A percentile compares a stretch with the other conserved stretches of the same genome.
phyloP scores from a whole-genome alignment of 2,888 invertebrate genomes.

The Hyppa rectilinea region DNA sequence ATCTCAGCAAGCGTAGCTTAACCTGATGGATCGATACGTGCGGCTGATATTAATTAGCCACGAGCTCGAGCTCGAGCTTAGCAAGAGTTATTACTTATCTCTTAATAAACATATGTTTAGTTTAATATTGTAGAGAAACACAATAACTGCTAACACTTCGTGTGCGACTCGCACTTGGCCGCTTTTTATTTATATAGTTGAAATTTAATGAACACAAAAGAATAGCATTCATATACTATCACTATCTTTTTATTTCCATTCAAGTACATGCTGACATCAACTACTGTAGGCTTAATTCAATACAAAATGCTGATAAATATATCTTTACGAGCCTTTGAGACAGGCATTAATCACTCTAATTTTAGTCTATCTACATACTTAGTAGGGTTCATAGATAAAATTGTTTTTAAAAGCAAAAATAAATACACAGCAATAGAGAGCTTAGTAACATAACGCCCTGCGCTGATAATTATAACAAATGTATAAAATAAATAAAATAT shows the following conservation, averaged over 20 bases:
- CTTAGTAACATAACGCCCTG: conserved; percentile 23
- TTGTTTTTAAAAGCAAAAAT: too few species aligned
- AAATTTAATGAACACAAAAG: background rate
- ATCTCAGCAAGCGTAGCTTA: too few species aligned
- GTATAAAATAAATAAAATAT: too few species aligned
- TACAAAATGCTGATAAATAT: conserved; percentile 24
- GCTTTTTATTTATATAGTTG: background rate
- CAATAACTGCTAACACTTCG: too few species aligned
- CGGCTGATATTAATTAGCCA: too few species aligned
- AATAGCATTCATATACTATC: conserved; percentile 3
- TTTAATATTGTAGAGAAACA: too few species aligned
- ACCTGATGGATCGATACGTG: too few species aligned
- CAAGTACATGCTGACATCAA: background rate
- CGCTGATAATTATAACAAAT: conserved; percentile 1
- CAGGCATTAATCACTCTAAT: background rate
- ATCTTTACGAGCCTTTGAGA: background rate
- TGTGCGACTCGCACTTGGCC: background rate
- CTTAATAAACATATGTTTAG: too few species aligned
- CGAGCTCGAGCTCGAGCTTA: too few species aligned
- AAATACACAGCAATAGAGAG: background rate
- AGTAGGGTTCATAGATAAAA: too few species aligned
- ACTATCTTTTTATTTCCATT: conserved; percentile 19
- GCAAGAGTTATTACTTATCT: too few species aligned
- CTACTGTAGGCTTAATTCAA: conserved; percentile 10
- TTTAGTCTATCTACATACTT: background rate